Conservation (phyloP, 2,797 vertebrate species). For the Semaprochilodus insignis region DNA sequence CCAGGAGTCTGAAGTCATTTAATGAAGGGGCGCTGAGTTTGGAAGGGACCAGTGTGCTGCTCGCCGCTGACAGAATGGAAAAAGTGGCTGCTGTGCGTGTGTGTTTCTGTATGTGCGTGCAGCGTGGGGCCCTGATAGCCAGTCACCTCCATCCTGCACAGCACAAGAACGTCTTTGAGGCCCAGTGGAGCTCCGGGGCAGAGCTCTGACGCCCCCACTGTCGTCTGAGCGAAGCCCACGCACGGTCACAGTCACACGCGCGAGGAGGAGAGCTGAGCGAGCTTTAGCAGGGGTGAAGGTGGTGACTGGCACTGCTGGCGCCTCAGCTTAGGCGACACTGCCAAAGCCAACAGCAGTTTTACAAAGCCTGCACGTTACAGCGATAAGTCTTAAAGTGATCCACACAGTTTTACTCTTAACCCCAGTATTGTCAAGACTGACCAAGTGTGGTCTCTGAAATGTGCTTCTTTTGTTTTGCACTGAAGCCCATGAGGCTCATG, state of each 20-base stretch:
- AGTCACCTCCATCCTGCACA: conserved; percentile 60
- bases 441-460: too few relatives aligned
- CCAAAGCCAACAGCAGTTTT: not conserved
- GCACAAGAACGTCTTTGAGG: conserved; percentile 53
- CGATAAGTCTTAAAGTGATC: not conserved
- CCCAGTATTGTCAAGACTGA: too few relatives aligned
- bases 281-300: not conserved
- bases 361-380: not conserved
- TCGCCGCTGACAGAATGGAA: conserved; percentile 82
- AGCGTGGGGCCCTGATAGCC: conserved; percentile 64
- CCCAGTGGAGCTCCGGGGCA: conserved; percentile 19
- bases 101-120: conserved; percentile 66
- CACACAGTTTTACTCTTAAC: too few relatives aligned
- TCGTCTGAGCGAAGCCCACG: conserved; percentile 26
- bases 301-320: not conserved
- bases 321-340: not conserved
- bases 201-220: not conserved
- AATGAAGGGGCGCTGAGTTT: conserved; percentile 86
- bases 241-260: conserved; percentile 12
- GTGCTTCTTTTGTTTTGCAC: too few relatives aligned
- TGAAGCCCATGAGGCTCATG: too few relatives aligned
- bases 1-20: conserved; percentile 87
- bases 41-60: conserved; percentile 81
- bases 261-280: not conserved
- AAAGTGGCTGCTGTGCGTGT: conserved; percentile 77